Percentiles rank a stretch among this genome's conserved stretches.
Conservation (phyloP, 2,113 vertebrate genomes). For the Ceyx margarethae region DNA sequence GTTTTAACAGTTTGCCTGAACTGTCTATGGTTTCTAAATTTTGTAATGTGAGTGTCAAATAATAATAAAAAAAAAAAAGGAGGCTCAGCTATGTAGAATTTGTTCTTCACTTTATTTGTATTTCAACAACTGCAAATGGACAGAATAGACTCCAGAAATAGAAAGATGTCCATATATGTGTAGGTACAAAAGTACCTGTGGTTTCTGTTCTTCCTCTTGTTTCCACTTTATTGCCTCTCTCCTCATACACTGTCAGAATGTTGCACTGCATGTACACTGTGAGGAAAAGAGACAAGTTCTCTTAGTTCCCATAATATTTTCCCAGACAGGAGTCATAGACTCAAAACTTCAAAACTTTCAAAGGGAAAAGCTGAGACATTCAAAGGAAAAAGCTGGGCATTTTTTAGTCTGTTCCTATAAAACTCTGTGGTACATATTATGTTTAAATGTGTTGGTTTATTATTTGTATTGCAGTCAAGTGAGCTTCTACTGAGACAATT, state of each 20-base stretch:
- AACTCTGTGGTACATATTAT: background rate
- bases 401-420: background rate
- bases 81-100: background rate
- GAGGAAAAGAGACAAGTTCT: background rate
- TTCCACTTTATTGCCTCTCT: background rate
- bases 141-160: background rate
- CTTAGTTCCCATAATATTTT: background rate
- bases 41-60: conserved; percentile 77
- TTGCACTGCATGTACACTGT: background rate
- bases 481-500: background rate
- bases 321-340: background rate
- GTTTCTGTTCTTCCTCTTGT: background rate
- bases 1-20: conserved; percentile 80
- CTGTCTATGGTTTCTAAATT: conserved; percentile 77
- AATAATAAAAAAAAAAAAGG: conserved; percentile 21
- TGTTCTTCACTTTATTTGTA: background rate
- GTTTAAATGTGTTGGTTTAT: background rate
- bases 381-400: background rate
- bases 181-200: background rate
- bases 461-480: background rate
- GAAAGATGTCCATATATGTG: background rate
- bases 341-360: background rate
- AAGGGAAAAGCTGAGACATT: background rate
- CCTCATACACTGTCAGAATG: background rate
- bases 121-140: background rate